A percentile compares a stretch with the other conserved stretches of the same genome.
These are phyloP conservation scores for Heteractis magnifica DNA, from an alignment of 92 coral and sea anemone genomes.

Conservation along the genomic window DNA sequence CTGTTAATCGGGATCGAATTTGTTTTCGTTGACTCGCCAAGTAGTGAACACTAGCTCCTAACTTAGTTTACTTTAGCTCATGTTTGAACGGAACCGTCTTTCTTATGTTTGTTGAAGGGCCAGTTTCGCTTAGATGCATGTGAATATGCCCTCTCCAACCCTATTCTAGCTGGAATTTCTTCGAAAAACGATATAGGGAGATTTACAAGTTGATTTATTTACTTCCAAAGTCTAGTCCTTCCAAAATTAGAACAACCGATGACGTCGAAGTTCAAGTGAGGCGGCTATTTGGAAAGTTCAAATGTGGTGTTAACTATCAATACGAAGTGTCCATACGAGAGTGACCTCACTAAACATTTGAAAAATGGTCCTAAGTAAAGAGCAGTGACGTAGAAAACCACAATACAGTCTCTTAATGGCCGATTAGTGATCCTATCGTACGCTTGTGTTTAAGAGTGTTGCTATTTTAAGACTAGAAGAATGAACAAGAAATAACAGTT, in stretches of 20 bases:
- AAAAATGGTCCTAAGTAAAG: not conserved
- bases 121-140: not conserved
- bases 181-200: not conserved
- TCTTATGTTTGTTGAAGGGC: no score
- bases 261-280: not conserved
- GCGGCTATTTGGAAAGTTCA: not conserved
- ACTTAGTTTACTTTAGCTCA: no score
- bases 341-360: not conserved
- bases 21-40: no score
- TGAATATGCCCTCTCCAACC: not conserved
- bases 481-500: not conserved
- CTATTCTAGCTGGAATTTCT: not conserved
- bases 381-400: constrained; percentile 19
- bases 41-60: no score
- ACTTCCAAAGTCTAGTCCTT: not conserved
- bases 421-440: not conserved
- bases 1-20: no score
- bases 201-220: not conserved
- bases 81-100: no score
- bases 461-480: not conserved
- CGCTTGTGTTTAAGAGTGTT: not conserved
- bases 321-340: not conserved
- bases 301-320: not conserved
- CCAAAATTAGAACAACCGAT: not conserved
- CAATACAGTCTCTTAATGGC: constrained; percentile 5